These are phyloP conservation scores for Acleris laterana DNA, from an alignment of 2,888 invertebrate species.

Conservation along the genomic window DNA sequence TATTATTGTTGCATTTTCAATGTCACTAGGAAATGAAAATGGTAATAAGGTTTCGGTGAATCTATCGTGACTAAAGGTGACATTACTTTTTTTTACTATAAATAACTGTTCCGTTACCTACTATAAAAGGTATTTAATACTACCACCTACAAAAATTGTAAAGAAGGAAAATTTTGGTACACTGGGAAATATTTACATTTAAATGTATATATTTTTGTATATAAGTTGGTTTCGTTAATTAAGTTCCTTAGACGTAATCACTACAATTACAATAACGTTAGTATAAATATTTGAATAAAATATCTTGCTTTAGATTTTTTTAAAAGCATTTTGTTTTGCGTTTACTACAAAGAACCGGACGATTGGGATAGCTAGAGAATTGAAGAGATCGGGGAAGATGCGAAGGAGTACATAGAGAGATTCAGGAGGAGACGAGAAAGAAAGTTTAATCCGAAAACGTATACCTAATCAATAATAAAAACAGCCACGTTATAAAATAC, in stretches of 20 bases:
- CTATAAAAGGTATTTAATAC: slow-evolving; percentile 48
- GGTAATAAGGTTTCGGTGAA: slow-evolving; percentile 5
- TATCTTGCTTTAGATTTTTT: slow-evolving; percentile 67
- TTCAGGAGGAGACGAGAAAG: slow-evolving; percentile 42
- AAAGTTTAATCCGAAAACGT: slow-evolving; percentile 40
- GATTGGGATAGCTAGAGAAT: slow-evolving; percentile 56
- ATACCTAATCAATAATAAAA: slow-evolving; percentile 49
- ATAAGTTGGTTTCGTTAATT: slow-evolving; percentile 74
- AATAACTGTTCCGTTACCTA: slow-evolving; percentile 43
- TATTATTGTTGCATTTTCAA: neutral
- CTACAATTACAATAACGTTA: slow-evolving; percentile 77
- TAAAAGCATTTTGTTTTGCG: slow-evolving; percentile 65
- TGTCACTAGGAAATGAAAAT: neutral
- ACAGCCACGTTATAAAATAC: slow-evolving; percentile 54
- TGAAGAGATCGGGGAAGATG: slow-evolving; percentile 49
- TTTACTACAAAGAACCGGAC: slow-evolving; percentile 56
- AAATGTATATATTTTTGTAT: slow-evolving; percentile 77
- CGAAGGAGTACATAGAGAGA: slow-evolving; percentile 60
- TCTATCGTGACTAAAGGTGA: slow-evolving; percentile 31
- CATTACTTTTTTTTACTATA: slow-evolving; percentile 35
- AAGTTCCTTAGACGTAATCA: slow-evolving; percentile 57
- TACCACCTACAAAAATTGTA: slow-evolving; percentile 80
- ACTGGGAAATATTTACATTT: slow-evolving; percentile 78
- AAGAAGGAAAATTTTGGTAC: slow-evolving; percentile 82
- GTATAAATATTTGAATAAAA: slow-evolving; percentile 82